phyloP scores from a whole-genome alignment of 2,888 invertebrate genomes.

The Campoletis raptor region DNA sequence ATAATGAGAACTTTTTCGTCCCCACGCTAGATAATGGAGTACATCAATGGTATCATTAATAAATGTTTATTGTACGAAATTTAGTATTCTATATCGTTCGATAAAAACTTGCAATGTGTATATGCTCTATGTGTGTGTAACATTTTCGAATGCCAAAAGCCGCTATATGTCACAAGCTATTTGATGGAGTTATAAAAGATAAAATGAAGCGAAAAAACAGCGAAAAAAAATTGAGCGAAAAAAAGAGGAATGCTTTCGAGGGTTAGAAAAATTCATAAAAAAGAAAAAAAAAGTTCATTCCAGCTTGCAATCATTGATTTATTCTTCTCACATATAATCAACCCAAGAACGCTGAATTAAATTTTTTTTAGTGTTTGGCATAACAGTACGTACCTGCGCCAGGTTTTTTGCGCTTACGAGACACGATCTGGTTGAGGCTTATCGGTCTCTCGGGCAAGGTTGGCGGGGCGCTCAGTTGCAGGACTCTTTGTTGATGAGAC shows the following conservation, averaged over 20 bases:
- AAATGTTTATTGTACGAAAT: conserved; percentile 1
- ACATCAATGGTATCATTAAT: neutral
- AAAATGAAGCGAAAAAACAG: conserved; percentile 11
- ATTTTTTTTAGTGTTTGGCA: conserved; percentile 5
- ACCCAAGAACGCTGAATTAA: conserved; percentile 35
- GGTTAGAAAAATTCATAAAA: conserved; percentile 7
- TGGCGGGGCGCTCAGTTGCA: conserved; percentile 71
- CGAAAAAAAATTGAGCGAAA: conserved; percentile 1
- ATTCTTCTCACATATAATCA: conserved; percentile 35
- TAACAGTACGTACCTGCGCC: conserved; percentile 87
- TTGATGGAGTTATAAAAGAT: conserved; percentile 23
- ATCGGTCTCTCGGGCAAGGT: conserved; percentile 74
- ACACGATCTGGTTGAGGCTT: conserved; percentile 78
- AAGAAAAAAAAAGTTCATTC: conserved; percentile 42
- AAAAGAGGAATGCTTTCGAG: conserved; percentile 9
- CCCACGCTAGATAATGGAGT: conserved; percentile 20
- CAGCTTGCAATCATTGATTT: conserved; percentile 34
- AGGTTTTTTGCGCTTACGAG: conserved; percentile 92
- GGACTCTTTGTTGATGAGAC: conserved; percentile 77
- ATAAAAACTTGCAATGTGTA: conserved; percentile 34
- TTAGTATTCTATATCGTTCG: neutral
- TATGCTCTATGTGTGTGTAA: conserved; percentile 25
- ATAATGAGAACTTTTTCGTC: neutral
- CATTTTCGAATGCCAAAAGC: conserved; percentile 48
- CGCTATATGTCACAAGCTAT: conserved; percentile 45